A percentile compares a stretch with the other conserved stretches of the same genome.
These are phyloP conservation scores for Anoplophora glabripennis DNA, from an alignment of 1,140 invertebrate species.

Conservation along the genomic window DNA sequence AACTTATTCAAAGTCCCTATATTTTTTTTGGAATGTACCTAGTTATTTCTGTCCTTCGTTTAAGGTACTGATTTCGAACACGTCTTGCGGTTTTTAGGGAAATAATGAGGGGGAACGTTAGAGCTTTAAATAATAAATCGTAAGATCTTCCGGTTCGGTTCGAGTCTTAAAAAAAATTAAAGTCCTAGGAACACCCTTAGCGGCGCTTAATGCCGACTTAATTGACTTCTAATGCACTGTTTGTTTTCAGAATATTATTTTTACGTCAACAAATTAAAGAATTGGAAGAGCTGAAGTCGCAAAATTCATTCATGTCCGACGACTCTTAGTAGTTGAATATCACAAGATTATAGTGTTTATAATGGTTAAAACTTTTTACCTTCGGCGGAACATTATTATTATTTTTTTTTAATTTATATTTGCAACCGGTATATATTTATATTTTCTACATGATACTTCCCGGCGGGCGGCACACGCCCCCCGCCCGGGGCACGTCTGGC, in stretches of 20 bases:
- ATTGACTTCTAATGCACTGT: not conserved
- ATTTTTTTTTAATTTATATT: conserved; percentile 37
- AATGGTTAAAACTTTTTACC: conserved; percentile 22
- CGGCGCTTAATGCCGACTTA: too few species aligned
- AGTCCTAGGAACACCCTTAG: too few species aligned
- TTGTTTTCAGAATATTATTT: conserved; percentile 77
- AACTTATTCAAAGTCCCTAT: too few species aligned
- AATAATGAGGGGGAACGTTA: too few species aligned
- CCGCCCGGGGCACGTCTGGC: conserved; percentile 29
- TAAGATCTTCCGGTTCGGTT: too few species aligned
- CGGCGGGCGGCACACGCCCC: conserved; percentile 16
- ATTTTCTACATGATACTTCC: conserved; percentile 23
- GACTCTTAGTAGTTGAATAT: conserved; percentile 52
- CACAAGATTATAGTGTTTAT: conserved; percentile 41
- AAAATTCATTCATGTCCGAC: conserved; percentile 87
- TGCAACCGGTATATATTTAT: conserved; percentile 33
- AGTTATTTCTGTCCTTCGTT: too few species aligned
- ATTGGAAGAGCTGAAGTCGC: conserved; percentile 87
- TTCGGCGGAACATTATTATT: conserved; percentile 22
- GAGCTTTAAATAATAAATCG: too few species aligned
- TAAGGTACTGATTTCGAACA: too few species aligned
- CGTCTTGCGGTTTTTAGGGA: too few species aligned
- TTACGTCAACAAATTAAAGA: conserved; percentile 85
- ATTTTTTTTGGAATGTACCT: too few species aligned
- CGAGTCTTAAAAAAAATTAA: too few species aligned